Percentiles rank a stretch among this genome's conserved stretches.
These are phyloP conservation scores for Araneus ventricosus DNA, from an alignment of 1,140 invertebrate genomes.

Conservation along the genomic window DNA sequence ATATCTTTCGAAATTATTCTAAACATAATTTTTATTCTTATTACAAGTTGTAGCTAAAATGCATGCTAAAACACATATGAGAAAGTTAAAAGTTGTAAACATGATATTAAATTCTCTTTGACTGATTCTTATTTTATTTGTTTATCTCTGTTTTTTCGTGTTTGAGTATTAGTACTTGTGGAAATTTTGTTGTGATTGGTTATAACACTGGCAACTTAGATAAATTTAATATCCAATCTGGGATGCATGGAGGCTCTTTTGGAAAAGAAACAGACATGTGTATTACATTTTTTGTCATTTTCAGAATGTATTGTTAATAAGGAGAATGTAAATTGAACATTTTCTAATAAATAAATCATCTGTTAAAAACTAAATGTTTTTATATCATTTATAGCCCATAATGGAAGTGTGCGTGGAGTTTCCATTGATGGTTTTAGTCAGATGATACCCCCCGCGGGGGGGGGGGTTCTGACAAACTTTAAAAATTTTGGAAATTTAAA, in stretches of 20 bases:
- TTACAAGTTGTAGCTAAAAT: too few species aligned
- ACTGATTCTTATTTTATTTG: neutral
- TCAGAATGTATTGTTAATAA: too few species aligned
- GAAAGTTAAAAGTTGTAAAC: too few species aligned
- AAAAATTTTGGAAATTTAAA: constrained; percentile 96
- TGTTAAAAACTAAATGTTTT: too few species aligned
- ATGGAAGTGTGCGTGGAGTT: constrained; percentile 86
- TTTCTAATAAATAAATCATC: neutral
- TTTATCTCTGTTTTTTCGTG: constrained; percentile 80
- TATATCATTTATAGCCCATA: constrained; percentile 79
- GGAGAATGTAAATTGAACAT: neutral
- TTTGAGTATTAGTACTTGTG: constrained; percentile 90
- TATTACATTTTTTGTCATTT: neutral
- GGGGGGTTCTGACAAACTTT: constrained; percentile 86
- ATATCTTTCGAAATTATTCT: too few species aligned
- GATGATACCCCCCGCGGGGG: constrained; percentile 81
- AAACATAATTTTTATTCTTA: too few species aligned
- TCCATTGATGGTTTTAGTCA: constrained; percentile 84
- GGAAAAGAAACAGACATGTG: constrained; percentile 81
- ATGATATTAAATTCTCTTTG: too few species aligned
- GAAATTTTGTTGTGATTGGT: constrained; percentile 95
- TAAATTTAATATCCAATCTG: constrained; percentile 98
- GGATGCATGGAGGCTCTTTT: constrained; percentile 89
- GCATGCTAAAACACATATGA: too few species aligned
- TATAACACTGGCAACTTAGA: constrained; percentile 96